phyloP scores from a whole-genome alignment of 2,888 invertebrate species.

The Apotomis betuletana region DNA sequence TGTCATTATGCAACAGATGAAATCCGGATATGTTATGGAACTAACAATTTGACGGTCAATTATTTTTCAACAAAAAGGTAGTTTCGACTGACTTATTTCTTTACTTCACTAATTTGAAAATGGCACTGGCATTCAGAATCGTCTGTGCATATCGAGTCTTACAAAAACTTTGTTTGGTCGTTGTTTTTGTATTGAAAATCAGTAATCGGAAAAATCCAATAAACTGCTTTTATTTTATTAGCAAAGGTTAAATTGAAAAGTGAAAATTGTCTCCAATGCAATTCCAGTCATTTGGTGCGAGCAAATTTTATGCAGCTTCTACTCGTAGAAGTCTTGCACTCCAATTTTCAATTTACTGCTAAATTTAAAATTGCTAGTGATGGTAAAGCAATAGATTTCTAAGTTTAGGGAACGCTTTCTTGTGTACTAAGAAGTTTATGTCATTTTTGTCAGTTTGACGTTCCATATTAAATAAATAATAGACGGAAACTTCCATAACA shows the following conservation, averaged over 20 bases:
- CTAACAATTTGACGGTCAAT: conserved; percentile 30
- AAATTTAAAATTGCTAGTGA: too few relatives aligned
- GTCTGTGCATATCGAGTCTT: conserved; percentile 29
- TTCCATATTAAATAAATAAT: too few relatives aligned
- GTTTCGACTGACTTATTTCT: conserved; percentile 18
- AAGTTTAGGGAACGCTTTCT: too few relatives aligned
- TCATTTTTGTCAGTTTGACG: too few relatives aligned
- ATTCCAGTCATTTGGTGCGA: too few relatives aligned
- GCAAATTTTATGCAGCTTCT: too few relatives aligned
- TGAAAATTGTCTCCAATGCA: not conserved
- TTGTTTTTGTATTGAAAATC: not conserved
- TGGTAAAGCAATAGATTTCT: too few relatives aligned
- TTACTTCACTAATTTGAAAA: conserved; percentile 23
- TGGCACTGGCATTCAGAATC: conserved; percentile 20
- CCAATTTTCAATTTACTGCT: too few relatives aligned
- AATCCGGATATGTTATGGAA: conserved; percentile 16
- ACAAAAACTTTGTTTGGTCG: conserved; percentile 20
- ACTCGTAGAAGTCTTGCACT: too few relatives aligned
- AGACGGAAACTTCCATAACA: too few relatives aligned
- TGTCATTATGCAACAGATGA: conserved; percentile 4
- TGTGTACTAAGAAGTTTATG: too few relatives aligned
- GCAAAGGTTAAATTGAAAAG: not conserved
- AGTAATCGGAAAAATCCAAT: conserved; percentile 1
- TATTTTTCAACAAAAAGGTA: conserved; percentile 26
- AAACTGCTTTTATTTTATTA: not conserved